Percentiles rank a stretch among this genome's conserved stretches.
phyloP scores from a whole-genome alignment of 1,140 invertebrate species.

The Drosophila ohnishii region DNA sequence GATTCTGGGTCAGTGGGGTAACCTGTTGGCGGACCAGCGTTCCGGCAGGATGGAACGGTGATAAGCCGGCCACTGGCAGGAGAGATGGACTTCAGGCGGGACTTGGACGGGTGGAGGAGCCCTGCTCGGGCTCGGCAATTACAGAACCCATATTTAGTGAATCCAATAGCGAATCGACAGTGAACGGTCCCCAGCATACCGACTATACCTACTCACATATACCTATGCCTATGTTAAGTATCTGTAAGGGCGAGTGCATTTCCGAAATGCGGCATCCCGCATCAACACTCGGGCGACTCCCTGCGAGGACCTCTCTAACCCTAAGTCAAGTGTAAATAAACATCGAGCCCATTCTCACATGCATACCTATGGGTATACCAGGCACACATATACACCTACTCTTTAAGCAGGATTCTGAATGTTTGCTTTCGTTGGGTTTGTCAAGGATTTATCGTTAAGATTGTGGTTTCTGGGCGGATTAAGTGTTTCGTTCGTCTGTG shows the following conservation, averaged over 20 bases:
- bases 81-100: slow-evolving; percentile 42
- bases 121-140: slow-evolving; percentile 34
- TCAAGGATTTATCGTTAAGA: slow-evolving; percentile 46
- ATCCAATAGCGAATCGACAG: slow-evolving; percentile 57
- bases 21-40: slow-evolving; percentile 13
- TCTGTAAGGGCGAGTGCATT: slow-evolving; percentile 58
- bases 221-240: slow-evolving; percentile 53
- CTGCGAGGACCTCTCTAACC: slow-evolving; percentile 31
- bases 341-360: slow-evolving; percentile 34
- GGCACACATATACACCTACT: slow-evolving; percentile 36
- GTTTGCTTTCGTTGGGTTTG: slow-evolving; percentile 37
- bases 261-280: slow-evolving; percentile 18
- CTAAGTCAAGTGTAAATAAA: slow-evolving; percentile 74
- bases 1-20: slow-evolving; percentile 16
- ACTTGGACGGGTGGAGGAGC: slow-evolving; percentile 1
- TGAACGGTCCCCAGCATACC: slow-evolving; percentile 42
- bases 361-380: slow-evolving; percentile 13
- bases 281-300: neutral
- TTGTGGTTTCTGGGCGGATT: slow-evolving; percentile 61
- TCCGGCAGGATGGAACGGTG: slow-evolving; percentile 25
- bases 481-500: slow-evolving; percentile 51
- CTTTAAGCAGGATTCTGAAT: slow-evolving; percentile 36
- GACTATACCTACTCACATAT: slow-evolving; percentile 44
- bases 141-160: slow-evolving; percentile 52
- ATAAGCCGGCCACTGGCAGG: slow-evolving; percentile 39